Evolutionary conservation across 2,888 invertebrate species (phyloP).

Genomic region (Neria commutata): DNA sequence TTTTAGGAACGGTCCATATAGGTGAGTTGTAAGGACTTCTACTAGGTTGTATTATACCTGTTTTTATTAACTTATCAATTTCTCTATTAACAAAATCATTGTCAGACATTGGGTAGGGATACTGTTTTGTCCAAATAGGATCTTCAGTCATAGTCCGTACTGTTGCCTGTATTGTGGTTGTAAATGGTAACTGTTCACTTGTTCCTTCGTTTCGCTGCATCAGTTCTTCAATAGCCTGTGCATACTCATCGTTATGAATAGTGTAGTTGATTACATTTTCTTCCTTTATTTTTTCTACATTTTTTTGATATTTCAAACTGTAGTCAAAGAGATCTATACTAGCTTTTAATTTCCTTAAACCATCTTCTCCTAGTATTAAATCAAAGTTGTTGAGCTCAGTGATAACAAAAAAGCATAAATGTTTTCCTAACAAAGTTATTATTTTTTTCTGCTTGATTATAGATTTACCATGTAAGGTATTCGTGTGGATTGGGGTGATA

Average conservation of each 20-base stretch:
- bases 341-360: no score
- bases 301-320: background rate
- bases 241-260: no score
- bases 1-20: conserved; percentile 1
- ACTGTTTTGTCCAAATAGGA: no score
- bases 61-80: background rate
- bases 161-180: no score
- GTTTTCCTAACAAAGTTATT: background rate
- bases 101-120: background rate
- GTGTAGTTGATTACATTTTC: no score
- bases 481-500: no score
- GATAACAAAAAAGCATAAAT: background rate
- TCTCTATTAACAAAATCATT: background rate
- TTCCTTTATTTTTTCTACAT: no score
- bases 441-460: background rate
- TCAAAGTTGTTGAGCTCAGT: background rate
- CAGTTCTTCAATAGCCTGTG: no score
- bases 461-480: background rate
- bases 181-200: no score
- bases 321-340: background rate
- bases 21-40: background rate
- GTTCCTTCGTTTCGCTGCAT: no score
- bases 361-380: background rate
- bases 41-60: background rate
- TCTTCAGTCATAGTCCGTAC: no score